Conservation (phyloP, 1,140 invertebrate genomes). For the Pachyrhynchus sulphureomaculatus region DNA sequence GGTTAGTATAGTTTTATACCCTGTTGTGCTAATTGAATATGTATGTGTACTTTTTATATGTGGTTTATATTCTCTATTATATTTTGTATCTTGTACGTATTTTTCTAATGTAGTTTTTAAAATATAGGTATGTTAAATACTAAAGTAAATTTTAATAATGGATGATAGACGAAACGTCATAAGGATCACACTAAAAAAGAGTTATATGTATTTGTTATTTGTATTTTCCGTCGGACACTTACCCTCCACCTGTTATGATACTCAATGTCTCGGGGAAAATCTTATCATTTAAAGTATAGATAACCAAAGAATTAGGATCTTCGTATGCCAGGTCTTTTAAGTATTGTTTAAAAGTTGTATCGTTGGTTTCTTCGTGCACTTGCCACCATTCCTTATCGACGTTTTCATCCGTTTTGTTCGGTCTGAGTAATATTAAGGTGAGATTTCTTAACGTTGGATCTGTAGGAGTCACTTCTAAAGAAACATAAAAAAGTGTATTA, state of each 20-base stretch:
- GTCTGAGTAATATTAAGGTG: conserved; percentile 44
- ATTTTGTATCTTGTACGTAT: no score
- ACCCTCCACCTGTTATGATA: conserved; percentile 92
- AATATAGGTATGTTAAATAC: no score
- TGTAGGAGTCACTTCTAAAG: conserved; percentile 1
- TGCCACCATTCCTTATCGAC: conserved; percentile 73
- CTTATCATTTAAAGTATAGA: conserved; percentile 93
- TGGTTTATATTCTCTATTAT: no score
- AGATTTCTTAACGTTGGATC: conserved; percentile 48
- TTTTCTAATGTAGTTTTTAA: no score
- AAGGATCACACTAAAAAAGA: not conserved
- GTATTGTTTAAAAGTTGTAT: conserved; percentile 53
- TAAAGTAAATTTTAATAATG: no score
- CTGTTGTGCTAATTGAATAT: no score
- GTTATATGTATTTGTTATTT: not conserved
- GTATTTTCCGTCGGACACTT: conserved; percentile 49
- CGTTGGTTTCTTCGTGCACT: conserved; percentile 68
- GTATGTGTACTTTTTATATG: no score
- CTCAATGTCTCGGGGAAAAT: conserved; percentile 87
- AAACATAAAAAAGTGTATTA: not conserved
- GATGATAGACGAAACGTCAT: no score
- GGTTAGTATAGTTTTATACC: no score
- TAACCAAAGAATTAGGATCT: conserved; percentile 68
- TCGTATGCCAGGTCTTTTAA: conserved; percentile 64
- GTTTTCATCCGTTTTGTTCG: not conserved